Conservation (phyloP, 2,113 vertebrate genomes). For the Limnothrissa miodon region DNA sequence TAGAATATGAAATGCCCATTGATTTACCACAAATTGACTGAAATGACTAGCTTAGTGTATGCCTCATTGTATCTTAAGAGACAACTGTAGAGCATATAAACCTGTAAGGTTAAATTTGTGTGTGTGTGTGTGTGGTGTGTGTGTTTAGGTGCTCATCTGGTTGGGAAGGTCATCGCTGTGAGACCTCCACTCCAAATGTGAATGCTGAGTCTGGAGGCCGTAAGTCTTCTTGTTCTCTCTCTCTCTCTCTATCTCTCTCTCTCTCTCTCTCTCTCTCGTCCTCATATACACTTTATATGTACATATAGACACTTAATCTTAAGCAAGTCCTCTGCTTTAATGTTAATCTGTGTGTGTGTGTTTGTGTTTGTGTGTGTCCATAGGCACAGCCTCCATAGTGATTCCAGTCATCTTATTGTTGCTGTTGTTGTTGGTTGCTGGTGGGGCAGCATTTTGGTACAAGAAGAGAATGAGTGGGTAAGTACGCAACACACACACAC, state of each 20-base stretch:
- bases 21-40: too few species aligned
- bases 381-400: slow-evolving; percentile 85
- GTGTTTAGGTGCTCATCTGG: slow-evolving; percentile 45
- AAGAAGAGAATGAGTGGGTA: slow-evolving; percentile 87
- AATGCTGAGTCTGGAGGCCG: slow-evolving; percentile 27
- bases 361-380: slow-evolving; percentile 38
- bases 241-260: neutral
- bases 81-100: too few species aligned
- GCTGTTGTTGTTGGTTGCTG: slow-evolving; percentile 75
- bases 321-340: neutral
- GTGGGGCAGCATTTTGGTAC: slow-evolving; percentile 85
- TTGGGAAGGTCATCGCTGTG: slow-evolving; percentile 51
- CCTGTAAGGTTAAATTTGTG: too few species aligned
- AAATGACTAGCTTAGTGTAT: too few species aligned
- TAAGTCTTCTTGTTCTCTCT: slow-evolving; percentile 29
- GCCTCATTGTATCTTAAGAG: too few species aligned
- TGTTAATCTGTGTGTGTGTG: slow-evolving; percentile 16
- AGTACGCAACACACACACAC: slow-evolving; percentile 53
- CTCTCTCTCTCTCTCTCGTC: neutral
- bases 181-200: neutral
- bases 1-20: too few species aligned
- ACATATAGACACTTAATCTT: too few species aligned
- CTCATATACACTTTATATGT: neutral
- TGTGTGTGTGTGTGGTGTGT: slow-evolving; percentile 5
- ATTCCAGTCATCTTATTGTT: slow-evolving; percentile 81